Base-by-base conservation (phyloP, 1,140 invertebrate genomes). In the Littorina saxatilis region DNA sequence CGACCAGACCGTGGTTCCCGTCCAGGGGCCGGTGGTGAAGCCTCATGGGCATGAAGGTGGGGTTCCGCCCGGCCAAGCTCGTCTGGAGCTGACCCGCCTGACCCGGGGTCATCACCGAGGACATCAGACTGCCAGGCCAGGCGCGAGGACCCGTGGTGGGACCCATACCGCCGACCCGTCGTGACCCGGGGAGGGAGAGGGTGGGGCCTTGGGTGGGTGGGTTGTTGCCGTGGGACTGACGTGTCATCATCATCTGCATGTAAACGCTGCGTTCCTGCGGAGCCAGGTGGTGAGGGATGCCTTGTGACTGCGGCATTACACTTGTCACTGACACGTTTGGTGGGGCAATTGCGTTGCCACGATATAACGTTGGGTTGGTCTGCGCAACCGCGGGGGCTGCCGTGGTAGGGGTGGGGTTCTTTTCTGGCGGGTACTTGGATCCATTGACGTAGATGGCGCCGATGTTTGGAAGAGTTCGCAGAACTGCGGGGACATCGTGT, bases 391-490 rank as follows among this genome's bases (percentile, higher is more conserved):
- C 2, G 47, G 17, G 70, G 39, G n/a, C 17, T 13, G 39, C 13
- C 61, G 47, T 27, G 55, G 66, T 20, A 63, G 73, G 11, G 37
- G 78, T 9, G 39, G 47, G 32, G 52, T 37, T 52, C 73, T 85
- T 82, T 35, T 85, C 82, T n/a, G 82, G 85, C 29, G 81, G 84
- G 52, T 79, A 85, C 43, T 84, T 78, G 27, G 81, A 80, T 7
- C 84, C 85, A 73, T 88, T 88, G 9, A 88, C 87, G 79, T 85
- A 86, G 39, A 88, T 87, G 32, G 84, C 82, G 15, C 87, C 87
- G 63, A 88, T 85, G 70, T 86, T 83, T 27, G 76, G 82, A 2
- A 84, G 58, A 39, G 66, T 82, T 32, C 70, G 70, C 20, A 82
- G 50, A 20, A 79, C 58, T 61, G 81, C 78, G 11, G 79, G 81